phyloP scores from a whole-genome alignment of 2,797 vertebrate species.

The Todus mexicanus region DNA sequence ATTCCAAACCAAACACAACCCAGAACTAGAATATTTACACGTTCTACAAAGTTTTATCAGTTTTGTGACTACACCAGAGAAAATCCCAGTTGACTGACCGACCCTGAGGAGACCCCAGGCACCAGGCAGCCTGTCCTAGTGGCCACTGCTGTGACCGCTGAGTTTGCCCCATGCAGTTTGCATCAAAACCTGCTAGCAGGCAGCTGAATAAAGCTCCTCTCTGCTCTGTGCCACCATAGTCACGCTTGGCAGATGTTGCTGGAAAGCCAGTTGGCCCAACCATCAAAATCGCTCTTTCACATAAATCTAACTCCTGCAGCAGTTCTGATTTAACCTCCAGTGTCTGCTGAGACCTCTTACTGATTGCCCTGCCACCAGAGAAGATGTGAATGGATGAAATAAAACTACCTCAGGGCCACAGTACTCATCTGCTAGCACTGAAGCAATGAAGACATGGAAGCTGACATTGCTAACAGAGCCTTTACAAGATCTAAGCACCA shows the following conservation, averaged over 20 bases:
- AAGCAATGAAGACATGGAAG: background rate
- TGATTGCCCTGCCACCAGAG: background rate
- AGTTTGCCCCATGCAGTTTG: background rate
- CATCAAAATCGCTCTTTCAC: rapidly evolving
- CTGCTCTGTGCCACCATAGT: background rate
- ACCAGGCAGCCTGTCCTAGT: background rate
- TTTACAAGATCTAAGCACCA: background rate
- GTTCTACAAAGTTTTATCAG: background rate
- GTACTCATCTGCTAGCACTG: background rate
- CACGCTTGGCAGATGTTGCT: background rate
- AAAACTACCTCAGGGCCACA: background rate
- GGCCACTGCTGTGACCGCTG: background rate
- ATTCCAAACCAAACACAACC: background rate
- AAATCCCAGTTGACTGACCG: background rate
- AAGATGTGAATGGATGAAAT: background rate
- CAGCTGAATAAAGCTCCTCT: background rate
- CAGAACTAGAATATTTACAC: background rate
- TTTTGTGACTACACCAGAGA: background rate
- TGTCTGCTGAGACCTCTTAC: background rate
- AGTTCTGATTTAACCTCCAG: background rate
- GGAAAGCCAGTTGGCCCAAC: background rate
- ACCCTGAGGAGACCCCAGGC: background rate
- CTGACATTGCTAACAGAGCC: background rate
- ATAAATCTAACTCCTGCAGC: background rate
- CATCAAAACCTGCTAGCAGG: background rate